phyloP scores from a whole-genome alignment of 2,888 invertebrate species.

The Gymnoscelis rufifasciata region DNA sequence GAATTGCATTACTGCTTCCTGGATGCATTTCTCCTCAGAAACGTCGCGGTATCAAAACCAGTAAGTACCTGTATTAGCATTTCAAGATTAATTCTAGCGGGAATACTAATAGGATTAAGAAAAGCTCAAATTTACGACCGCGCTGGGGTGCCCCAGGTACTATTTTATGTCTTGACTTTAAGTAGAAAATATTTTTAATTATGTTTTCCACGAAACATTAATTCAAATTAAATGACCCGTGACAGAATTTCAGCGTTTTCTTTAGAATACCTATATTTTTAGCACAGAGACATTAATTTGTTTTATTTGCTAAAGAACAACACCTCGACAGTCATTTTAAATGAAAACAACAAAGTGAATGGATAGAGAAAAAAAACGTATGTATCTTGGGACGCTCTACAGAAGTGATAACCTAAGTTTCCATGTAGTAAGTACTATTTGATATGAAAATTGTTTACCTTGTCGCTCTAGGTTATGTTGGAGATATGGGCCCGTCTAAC shows the following conservation, averaged over 20 bases:
- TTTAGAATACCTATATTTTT: background rate
- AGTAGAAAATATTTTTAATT: slow-evolving; percentile 6
- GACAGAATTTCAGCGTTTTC: background rate
- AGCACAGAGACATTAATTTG: no score
- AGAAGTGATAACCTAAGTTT: no score
- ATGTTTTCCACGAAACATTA: slow-evolving; percentile 1
- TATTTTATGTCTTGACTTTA: slow-evolving; percentile 5
- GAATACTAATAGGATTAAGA: slow-evolving; percentile 6
- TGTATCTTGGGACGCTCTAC: no score
- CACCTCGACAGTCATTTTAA: no score
- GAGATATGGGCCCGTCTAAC: no score
- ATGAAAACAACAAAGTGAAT: no score
- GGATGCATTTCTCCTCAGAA: background rate
- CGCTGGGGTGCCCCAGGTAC: background rate
- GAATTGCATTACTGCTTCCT: no score
- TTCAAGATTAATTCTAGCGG: slow-evolving; percentile 6
- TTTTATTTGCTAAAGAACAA: no score
- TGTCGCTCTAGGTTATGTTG: no score
- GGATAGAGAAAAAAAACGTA: no score
- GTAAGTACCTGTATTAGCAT: slow-evolving; percentile 1
- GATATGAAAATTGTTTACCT: no score
- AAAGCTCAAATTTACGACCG: slow-evolving; percentile 6
- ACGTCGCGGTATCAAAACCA: background rate
- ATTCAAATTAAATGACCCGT: slow-evolving; percentile 7
- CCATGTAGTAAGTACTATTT: no score